Conservation (phyloP, 2,113 vertebrate species). For the Phoenicopterus ruber region DNA sequence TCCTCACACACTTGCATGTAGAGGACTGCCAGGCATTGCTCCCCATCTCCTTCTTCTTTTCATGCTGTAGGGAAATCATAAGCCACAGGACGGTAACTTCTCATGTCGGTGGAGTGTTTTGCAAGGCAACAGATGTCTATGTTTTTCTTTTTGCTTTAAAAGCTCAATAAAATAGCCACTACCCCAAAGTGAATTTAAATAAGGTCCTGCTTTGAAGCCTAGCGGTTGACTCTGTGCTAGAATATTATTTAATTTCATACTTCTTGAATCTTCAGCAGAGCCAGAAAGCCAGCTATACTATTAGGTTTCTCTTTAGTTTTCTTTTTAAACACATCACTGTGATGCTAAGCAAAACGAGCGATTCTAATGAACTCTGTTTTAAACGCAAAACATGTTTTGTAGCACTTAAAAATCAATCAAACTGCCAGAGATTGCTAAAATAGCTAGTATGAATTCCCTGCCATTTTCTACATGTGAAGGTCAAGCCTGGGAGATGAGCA, state of each 20-base stretch:
- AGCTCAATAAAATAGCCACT: background rate
- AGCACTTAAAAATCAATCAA: constrained; percentile 12
- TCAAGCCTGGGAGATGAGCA: constrained; percentile 35
- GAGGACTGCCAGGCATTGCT: background rate
- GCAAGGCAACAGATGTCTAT: background rate
- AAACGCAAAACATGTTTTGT: constrained; percentile 46
- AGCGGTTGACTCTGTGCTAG: background rate
- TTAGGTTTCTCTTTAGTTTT: background rate
- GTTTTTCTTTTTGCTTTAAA: background rate
- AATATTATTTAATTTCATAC: background rate
- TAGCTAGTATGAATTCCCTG: background rate
- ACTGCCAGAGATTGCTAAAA: constrained; percentile 9
- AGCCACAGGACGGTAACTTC: background rate
- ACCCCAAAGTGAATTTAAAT: background rate
- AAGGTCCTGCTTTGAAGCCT: background rate
- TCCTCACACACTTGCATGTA: background rate
- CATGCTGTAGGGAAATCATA: background rate
- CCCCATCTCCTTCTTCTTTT: background rate
- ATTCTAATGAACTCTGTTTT: background rate
- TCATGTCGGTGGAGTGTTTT: background rate
- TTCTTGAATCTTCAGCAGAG: background rate
- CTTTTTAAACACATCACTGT: background rate
- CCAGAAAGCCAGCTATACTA: background rate
- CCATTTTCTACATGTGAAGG: constrained; percentile 16
- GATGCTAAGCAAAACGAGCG: background rate